Conservation (phyloP, 2,888 invertebrate genomes). For the Idaea biselata region DNA sequence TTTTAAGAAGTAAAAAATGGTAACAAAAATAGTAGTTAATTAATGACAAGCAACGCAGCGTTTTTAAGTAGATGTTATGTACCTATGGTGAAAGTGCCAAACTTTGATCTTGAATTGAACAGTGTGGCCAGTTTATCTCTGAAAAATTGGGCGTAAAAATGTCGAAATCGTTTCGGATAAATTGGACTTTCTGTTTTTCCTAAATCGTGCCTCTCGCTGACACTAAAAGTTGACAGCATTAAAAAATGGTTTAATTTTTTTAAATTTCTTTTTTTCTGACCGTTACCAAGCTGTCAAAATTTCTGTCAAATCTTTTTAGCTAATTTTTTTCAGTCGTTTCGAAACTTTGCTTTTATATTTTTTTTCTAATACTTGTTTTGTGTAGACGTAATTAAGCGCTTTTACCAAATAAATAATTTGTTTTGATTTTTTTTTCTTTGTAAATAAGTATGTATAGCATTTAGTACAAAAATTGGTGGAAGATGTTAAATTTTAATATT, state of each 20-base stretch:
- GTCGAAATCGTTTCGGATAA: background rate
- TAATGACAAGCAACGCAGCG: background rate
- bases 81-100: conserved; percentile 65
- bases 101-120: conserved; percentile 40
- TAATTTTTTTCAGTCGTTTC: conserved; percentile 7
- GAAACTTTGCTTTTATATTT: conserved; percentile 17
- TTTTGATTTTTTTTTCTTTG: conserved; percentile 57
- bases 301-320: conserved; percentile 7
- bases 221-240: conserved; percentile 1
- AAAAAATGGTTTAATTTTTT: conserved; percentile 4
- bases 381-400: conserved; percentile 49
- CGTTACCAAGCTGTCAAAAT: background rate
- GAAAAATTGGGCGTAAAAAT: background rate
- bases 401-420: conserved; percentile 69
- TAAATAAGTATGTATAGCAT: conserved; percentile 69
- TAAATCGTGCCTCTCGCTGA: background rate
- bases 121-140: conserved; percentile 14
- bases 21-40: background rate
- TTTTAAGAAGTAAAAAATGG: background rate
- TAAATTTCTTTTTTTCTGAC: background rate
- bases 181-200: background rate
- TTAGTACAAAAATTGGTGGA: conserved; percentile 77
- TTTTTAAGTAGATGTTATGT: conserved; percentile 7
- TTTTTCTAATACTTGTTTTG: conserved; percentile 1
- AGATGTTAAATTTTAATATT: conserved; percentile 40